Conservation (phyloP, 1,140 invertebrate species). For the Penaeus vannamei region DNA sequence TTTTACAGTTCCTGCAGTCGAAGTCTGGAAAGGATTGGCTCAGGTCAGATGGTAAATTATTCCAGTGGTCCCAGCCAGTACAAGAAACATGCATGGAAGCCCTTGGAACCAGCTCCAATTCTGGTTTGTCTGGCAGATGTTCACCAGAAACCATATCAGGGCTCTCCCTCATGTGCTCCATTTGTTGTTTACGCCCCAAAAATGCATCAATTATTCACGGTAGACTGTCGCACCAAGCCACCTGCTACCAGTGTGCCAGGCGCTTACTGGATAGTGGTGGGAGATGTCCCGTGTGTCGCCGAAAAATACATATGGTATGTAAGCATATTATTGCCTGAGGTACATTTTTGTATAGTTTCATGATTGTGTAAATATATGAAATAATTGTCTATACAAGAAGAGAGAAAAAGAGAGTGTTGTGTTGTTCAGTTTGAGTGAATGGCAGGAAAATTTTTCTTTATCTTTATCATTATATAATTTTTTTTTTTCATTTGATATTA, state of each 20-base stretch:
- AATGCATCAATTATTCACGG: constrained; percentile 65
- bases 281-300: constrained; percentile 58
- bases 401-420: too few species aligned
- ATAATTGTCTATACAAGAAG: too few species aligned
- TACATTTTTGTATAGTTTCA: too few species aligned
- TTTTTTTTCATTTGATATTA: too few species aligned
- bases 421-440: too few species aligned
- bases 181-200: constrained; percentile 63
- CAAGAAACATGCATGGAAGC: not conserved
- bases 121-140: too few species aligned
- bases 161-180: constrained; percentile 40
- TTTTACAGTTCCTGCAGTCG: too few species aligned
- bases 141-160: not conserved
- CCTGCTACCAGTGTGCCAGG: constrained; percentile 62
- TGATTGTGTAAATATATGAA: too few species aligned
- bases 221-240: constrained; percentile 60
- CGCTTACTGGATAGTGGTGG: constrained; percentile 52
- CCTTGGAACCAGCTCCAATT: too few species aligned
- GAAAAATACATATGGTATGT: constrained; percentile 65
- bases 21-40: constrained; percentile 19
- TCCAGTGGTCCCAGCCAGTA: not conserved
- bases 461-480: too few species aligned
- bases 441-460: too few species aligned
- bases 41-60: constrained; percentile 26
- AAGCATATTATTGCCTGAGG: constrained; percentile 46